Percentiles rank a stretch among this genome's conserved stretches.
Evolutionary conservation across 2,113 vertebrate genomes (phyloP).

Genomic region (Platycercus adscitus): DNA sequence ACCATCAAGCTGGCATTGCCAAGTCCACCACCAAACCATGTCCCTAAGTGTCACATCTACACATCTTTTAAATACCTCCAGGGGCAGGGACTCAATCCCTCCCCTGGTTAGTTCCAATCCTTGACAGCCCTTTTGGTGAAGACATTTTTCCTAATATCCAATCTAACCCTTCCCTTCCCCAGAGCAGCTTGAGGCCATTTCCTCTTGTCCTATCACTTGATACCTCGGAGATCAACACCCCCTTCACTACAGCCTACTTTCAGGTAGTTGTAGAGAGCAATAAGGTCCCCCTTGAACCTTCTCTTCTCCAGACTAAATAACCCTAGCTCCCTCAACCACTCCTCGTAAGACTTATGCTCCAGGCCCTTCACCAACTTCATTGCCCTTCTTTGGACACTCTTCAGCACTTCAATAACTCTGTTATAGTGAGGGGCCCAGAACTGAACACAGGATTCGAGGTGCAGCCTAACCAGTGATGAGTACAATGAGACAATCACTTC

Average conservation of each 20-base stretch:
- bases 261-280: not conserved
- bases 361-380: fast-evolving
- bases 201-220: not conserved
- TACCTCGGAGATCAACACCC: not conserved
- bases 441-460: not conserved
- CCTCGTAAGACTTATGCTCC: not conserved
- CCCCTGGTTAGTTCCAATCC: not conserved
- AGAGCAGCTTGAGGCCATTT: not conserved
- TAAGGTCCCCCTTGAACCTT: fast-evolving
- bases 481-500: not conserved
- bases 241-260: not conserved
- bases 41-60: not conserved
- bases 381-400: not conserved
- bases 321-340: not conserved
- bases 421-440: not conserved
- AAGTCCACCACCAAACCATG: not conserved
- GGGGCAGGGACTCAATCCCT: not conserved
- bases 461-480: fast-evolving
- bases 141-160: not conserved
- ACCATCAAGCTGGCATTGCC: not conserved
- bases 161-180: not conserved
- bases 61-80: not conserved
- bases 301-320: not conserved
- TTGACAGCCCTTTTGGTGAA: not conserved
- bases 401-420: not conserved